Percentiles rank a stretch among this genome's conserved stretches.
These are phyloP conservation scores for Sternotherus odoratus DNA, from an alignment of 2,797 vertebrate species.

Conservation along the genomic window DNA sequence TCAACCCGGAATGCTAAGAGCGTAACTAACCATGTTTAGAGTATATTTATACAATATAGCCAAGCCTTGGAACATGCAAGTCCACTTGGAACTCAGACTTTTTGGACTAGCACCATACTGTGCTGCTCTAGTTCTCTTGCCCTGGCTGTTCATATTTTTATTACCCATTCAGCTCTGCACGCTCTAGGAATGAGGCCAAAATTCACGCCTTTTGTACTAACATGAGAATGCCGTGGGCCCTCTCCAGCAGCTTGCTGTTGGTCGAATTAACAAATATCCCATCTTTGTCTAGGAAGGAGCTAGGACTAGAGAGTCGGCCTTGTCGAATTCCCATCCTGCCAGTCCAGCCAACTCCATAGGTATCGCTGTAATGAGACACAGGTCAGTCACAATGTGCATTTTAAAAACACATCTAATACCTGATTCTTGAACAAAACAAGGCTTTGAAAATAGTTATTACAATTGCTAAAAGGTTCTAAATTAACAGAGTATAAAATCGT, in stretches of 20 bases:
- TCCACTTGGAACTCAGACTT: not conserved
- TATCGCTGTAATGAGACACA: conserved; percentile 77
- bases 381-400: not conserved
- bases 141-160: not conserved
- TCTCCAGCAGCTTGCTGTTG: conserved; percentile 95
- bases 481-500: not conserved
- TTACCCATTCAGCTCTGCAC: not conserved
- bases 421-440: not conserved
- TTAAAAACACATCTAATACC: not conserved
- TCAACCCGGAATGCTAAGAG: not conserved
- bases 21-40: accelerated
- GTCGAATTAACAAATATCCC: conserved; percentile 92
- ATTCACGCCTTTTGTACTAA: conserved; percentile 80
- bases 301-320: conserved; percentile 78
- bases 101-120: not conserved
- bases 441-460: not conserved
- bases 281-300: conserved; percentile 89
- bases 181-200: not conserved
- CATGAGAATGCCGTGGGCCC: conserved; percentile 98
- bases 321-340: conserved; percentile 84
- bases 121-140: not conserved
- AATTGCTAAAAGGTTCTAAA: not conserved
- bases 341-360: conserved; percentile 86
- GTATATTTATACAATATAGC: accelerated
- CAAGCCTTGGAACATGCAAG: not conserved